Evolutionary conservation across 2,113 vertebrate species (phyloP).

Genomic region (Takifugu bimaculatus): DNA sequence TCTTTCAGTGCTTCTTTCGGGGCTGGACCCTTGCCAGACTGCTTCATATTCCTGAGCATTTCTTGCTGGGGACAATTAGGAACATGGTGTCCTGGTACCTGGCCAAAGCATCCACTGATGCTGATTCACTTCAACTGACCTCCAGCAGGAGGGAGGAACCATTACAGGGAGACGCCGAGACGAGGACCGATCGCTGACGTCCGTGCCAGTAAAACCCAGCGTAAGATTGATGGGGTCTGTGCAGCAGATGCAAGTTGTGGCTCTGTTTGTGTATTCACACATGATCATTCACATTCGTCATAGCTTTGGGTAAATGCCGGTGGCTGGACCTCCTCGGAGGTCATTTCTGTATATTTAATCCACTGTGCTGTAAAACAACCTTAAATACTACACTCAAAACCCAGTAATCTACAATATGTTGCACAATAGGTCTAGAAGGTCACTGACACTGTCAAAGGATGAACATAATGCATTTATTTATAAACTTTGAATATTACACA

Average conservation of each 20-base stretch:
- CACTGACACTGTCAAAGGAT: conserved; percentile 34
- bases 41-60: conserved; percentile 42
- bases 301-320: neutral
- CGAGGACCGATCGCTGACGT: conserved; percentile 29
- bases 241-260: neutral
- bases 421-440: neutral
- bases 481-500: conserved; percentile 63
- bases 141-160: conserved; percentile 26
- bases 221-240: conserved; percentile 1
- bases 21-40: conserved; percentile 30
- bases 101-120: conserved; percentile 42
- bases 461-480: conserved; percentile 63
- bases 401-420: too few species aligned
- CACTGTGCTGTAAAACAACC: too few species aligned
- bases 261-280: conserved; percentile 14
- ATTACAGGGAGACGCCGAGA: conserved; percentile 21
- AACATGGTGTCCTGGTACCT: conserved; percentile 53
- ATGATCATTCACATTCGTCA: neutral
- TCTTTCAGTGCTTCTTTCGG: conserved; percentile 23
- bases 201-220: conserved; percentile 30
- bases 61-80: conserved; percentile 49
- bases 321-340: conserved; percentile 1
- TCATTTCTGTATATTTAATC: conserved; percentile 17
- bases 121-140: conserved; percentile 43
- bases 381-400: too few species aligned